Conservation (phyloP, 1,140 invertebrate genomes). For the Stenopsyche tienmushanensis region DNA sequence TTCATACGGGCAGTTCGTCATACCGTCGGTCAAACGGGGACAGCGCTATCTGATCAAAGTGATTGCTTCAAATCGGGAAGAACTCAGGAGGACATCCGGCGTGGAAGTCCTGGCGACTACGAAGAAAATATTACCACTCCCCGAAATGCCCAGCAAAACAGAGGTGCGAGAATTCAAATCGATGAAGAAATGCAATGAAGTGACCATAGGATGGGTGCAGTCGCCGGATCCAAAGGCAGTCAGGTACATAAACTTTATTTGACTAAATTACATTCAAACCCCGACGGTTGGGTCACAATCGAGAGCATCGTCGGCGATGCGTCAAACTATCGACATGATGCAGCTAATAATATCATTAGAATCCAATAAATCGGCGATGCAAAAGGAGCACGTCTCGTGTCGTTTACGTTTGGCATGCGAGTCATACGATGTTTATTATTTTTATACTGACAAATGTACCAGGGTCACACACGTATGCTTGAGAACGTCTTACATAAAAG, state of each 20-base stretch:
- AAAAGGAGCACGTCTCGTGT: too few species aligned
- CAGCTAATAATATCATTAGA: too few species aligned
- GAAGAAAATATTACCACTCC: conserved; percentile 47
- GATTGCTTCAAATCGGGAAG: conserved; percentile 43
- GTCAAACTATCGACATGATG: too few species aligned
- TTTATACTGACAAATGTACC: too few species aligned
- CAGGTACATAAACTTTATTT: conserved; percentile 20
- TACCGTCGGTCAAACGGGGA: conserved; percentile 43
- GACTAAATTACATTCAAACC: neutral
- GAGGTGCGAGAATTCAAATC: conserved; percentile 46
- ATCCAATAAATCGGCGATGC: too few species aligned
- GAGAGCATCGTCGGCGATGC: too few species aligned
- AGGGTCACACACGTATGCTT: too few species aligned
- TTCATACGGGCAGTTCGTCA: conserved; percentile 44
- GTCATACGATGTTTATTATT: too few species aligned
- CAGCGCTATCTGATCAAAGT: conserved; percentile 46
- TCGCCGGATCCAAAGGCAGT: conserved; percentile 43
- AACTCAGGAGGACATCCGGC: conserved; percentile 44
- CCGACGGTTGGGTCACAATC: neutral
- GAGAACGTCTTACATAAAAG: too few species aligned
- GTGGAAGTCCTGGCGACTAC: conserved; percentile 51
- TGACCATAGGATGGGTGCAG: conserved; percentile 52
- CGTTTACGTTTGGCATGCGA: too few species aligned
- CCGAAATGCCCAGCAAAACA: conserved; percentile 47
- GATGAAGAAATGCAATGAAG: conserved; percentile 48